Evolutionary conservation across 2,888 invertebrate species (phyloP), one percentile per base, ranked within the genome.

Genomic region (Aphodius sticticus): DNA sequence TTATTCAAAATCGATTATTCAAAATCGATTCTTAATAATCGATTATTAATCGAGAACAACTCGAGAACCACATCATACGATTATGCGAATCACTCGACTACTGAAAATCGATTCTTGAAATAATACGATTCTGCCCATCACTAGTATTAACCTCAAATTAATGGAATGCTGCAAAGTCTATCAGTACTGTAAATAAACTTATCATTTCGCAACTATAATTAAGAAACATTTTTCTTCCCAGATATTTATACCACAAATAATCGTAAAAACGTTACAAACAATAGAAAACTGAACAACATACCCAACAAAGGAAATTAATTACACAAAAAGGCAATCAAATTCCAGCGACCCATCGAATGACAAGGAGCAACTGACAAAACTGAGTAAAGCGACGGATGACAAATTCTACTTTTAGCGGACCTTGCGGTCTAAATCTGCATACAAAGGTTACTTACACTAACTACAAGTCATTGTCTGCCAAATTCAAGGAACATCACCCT

Each of bases 381-480:
- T 53, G 53, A 7, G 53, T 53, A 53, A 53, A 9, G 53, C 9
- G 53, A 53, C 53, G 9, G 53, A 53, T 53, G 53, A 53, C 53
- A 53, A 53, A 36, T 74, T 26, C 74, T 74, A 37, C 74, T 74
- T 74, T 74, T 74, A 74, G 74, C 74, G n/a, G 74, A 36, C 74
- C 74, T 74, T 74, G 26, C 74, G n/a, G 74, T 35, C 74, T 74
- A 74, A 74, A 74, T 74, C 37, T 74, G 37, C 74, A 74, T 35
- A 74, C 74, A 74, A 74, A 74, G 74, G 53, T 37, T 74, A 36
- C 74, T 74, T 74, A 35, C 74, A 74, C 74, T 74, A 74, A 74
- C 37, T 74, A 74, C 37, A 35, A 36, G 74, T 74, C 74, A 74
- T 74, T 74, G 74, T 74, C 37, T 74, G 74, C 74, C 74, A 74